phyloP scores from a whole-genome alignment of 2,113 vertebrate species.

The Burhinus bistriatus region DNA sequence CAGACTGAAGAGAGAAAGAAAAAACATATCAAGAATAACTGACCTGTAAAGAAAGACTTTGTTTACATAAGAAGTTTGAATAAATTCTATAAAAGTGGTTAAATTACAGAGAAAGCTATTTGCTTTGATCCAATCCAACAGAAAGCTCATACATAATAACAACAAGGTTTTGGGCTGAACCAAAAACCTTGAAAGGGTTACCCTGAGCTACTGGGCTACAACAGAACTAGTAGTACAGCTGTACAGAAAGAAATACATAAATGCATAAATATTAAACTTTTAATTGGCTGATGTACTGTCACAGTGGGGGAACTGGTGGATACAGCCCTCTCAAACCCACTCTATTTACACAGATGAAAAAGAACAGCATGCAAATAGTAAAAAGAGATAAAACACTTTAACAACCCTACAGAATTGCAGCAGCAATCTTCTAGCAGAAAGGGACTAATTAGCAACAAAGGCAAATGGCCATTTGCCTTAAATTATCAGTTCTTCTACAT shows the following conservation, averaged over 20 bases:
- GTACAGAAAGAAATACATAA: neutral
- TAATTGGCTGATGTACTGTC: constrained; percentile 11
- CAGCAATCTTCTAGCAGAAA: constrained; percentile 14
- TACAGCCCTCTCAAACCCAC: neutral
- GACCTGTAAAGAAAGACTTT: neutral
- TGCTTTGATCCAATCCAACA: neutral
- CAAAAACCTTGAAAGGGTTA: neutral
- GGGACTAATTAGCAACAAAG: constrained; percentile 41
- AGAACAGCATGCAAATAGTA: constrained; percentile 18
- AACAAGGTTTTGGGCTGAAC: neutral
- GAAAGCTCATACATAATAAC: neutral
- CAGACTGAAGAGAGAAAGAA: neutral
- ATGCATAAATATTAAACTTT: constrained; percentile 14
- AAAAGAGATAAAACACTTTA: constrained; percentile 28
- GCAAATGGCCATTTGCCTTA: constrained; percentile 2
- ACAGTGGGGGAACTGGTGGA: neutral
- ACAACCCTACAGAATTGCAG: neutral
- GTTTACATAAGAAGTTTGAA: neutral
- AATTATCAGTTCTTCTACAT: constrained; percentile 1
- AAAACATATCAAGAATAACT: neutral
- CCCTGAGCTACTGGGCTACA: neutral
- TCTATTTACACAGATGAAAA: constrained; percentile 33
- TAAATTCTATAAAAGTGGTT: neutral
- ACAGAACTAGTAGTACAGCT: neutral
- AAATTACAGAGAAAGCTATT: neutral